A percentile compares a stretch with the other conserved stretches of the same genome.
These are phyloP conservation scores for Hippopotamus amphibius DNA, from an alignment of 2,113 vertebrate species.

Conservation along the genomic window DNA sequence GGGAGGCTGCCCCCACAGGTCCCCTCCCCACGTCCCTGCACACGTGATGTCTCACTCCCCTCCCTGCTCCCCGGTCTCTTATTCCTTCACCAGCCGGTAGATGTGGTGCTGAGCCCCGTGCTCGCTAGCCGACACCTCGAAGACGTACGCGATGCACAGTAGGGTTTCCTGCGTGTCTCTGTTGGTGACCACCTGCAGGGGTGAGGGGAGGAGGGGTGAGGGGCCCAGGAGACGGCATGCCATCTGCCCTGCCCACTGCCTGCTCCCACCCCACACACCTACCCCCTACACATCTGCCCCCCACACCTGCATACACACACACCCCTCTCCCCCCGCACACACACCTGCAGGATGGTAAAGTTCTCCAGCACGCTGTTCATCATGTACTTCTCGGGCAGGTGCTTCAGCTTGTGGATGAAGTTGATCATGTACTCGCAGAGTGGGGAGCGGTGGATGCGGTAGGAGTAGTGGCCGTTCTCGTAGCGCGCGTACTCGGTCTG, in stretches of 20 bases:
- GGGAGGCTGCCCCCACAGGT: conserved; percentile 6
- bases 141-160: conserved; percentile 96
- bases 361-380: conserved; percentile 99
- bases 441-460: conserved; percentile 95
- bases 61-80: conserved; percentile 83
- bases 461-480: conserved; percentile 94
- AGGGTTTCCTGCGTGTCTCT: conserved; percentile 97
- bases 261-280: background rate
- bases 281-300: fast-evolving
- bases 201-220: conserved; percentile 45
- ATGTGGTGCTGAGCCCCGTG: conserved; percentile 97
- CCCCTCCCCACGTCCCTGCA: conserved; percentile 66
- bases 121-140: conserved; percentile 96
- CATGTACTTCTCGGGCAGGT: conserved; percentile 98
- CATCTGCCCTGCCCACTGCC: background rate
- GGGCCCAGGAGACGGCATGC: background rate
- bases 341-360: conserved; percentile 97
- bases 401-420: conserved; percentile 98
- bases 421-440: conserved; percentile 98
- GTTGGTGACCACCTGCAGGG: conserved; percentile 94
- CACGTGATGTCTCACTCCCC: conserved; percentile 65
- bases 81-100: conserved; percentile 97
- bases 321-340: fast-evolving
- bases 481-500: conserved; percentile 96
- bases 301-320: background rate